These are phyloP conservation scores for Telmatochromis sp. DNA, from an alignment of 2,113 vertebrate genomes.

Conservation along the genomic window DNA sequence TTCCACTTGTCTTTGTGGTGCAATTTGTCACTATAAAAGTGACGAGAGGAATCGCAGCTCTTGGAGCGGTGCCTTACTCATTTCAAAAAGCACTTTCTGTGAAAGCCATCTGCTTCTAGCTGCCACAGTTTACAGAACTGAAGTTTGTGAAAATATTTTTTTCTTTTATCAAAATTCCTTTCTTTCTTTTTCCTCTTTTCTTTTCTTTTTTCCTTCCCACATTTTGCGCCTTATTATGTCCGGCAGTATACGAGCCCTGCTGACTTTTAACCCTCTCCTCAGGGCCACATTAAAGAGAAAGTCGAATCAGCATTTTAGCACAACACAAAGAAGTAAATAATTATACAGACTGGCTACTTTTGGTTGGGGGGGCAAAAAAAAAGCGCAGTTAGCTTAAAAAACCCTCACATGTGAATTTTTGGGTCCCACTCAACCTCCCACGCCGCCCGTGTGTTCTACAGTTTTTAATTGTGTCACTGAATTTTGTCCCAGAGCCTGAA, in stretches of 20 bases:
- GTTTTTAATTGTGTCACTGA: conserved; percentile 69
- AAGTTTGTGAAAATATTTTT: not conserved
- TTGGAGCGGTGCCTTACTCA: conserved; percentile 53
- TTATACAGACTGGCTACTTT: conserved; percentile 76
- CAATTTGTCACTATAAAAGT: conserved; percentile 69
- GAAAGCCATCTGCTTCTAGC: conserved; percentile 41
- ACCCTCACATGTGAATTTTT: conserved; percentile 80
- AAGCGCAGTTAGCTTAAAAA: conserved; percentile 80
- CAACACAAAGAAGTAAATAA: conserved; percentile 89
- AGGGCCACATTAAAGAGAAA: conserved; percentile 46
- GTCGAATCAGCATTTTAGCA: conserved; percentile 82
- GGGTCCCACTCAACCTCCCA: conserved; percentile 82
- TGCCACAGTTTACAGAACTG: not conserved
- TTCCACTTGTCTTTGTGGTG: conserved; percentile 63
- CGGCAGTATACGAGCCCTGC: not conserved
- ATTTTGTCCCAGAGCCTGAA: conserved; percentile 71
- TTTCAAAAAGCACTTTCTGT: conserved; percentile 46
- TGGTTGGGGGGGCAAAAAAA: conserved; percentile 59
- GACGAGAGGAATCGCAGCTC: conserved; percentile 54
- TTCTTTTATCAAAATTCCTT: not conserved
- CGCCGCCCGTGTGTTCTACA: conserved; percentile 71
- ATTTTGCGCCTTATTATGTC: not conserved
- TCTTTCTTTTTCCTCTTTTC: not conserved
- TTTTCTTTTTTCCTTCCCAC: not conserved
- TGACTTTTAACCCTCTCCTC: conserved; percentile 56